These are phyloP conservation scores for Ceratina japonica DNA, from an alignment of 1,140 invertebrate genomes.

Conservation along the genomic window DNA sequence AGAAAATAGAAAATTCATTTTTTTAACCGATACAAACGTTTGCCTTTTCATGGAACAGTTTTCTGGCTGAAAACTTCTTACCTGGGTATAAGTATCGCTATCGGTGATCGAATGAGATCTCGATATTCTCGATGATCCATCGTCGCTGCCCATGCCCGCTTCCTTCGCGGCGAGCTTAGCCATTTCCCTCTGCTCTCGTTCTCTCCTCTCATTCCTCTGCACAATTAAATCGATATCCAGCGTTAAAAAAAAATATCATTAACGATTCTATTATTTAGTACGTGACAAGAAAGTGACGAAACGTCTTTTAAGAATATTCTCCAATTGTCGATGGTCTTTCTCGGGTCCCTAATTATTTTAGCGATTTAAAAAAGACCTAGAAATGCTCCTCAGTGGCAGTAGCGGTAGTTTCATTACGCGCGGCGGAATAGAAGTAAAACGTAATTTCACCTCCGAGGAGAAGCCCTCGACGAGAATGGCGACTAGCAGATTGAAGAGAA, in stretches of 20 bases:
- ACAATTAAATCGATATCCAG: background rate
- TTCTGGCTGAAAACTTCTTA: conserved; percentile 65
- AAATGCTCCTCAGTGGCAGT: too few species aligned
- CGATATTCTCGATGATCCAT: conserved; percentile 82
- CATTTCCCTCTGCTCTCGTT: conserved; percentile 91
- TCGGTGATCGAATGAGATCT: conserved; percentile 83
- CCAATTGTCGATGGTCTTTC: too few species aligned
- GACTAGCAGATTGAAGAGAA: conserved; percentile 99
- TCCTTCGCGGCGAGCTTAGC: conserved; percentile 82
- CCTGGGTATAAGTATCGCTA: conserved; percentile 86
- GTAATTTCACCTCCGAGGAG: conserved; percentile 91
- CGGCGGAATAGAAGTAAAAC: background rate
- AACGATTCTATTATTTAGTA: too few species aligned
- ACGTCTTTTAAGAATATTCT: too few species aligned
- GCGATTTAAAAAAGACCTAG: too few species aligned
- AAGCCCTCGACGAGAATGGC: conserved; percentile 99
- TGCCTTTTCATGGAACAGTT: too few species aligned
- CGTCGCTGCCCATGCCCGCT: conserved; percentile 80
- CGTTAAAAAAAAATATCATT: background rate
- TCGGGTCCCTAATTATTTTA: too few species aligned
- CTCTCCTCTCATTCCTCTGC: conserved; percentile 90
- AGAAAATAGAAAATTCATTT: too few species aligned
- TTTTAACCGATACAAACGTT: too few species aligned
- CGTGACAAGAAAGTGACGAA: too few species aligned
- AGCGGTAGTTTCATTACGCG: background rate